Base-by-base conservation (phyloP, 2,113 vertebrate genomes). In the Lonchura striata region DNA sequence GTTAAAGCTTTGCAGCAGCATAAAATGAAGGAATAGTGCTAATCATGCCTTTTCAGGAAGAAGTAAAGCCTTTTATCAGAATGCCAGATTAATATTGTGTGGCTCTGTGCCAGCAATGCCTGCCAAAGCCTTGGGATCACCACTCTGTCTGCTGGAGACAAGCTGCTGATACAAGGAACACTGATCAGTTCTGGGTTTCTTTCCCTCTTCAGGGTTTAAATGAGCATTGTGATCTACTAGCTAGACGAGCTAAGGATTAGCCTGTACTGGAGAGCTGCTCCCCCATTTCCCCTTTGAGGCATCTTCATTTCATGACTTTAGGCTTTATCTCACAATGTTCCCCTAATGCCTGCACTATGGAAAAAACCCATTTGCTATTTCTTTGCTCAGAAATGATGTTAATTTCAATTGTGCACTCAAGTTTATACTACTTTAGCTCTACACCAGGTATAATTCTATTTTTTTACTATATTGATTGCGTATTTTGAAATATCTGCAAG, bases 81-180 rank as follows among this genome's bases (percentile, higher is more conserved):
- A 86, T 17, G 31, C 77, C 63, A 71, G 54, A 65, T 52, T 50
- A 90, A 64, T 70, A 71, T 49, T 47, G 35, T 1, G 1, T 70
- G 72, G 35, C 49, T 79, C 28, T 3, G 2, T 50, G 78, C 70
- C 35, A 30, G 39, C 2, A 5, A 4, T 0, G 2, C 46, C 57
- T 84, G 81, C 50, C 71, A 80, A n/a, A 63, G 23, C 20, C 52
- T 18, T 86, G 72, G 30, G 41, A 53, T 78, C 47, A 52, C 44
- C 37, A 64, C 22, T 78, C n/a, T 59, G 20, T 52, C 86, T 94
- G 41, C 25, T 46, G 49, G 28, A 54, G 37, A 28, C 28, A 70
- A 75, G 44, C n/a, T 79, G 56, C 60, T 80, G 82, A 33, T 42
- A 54, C 13, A 57, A 68, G 28, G 15, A 85, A 47, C 4, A 90